Evolutionary conservation across 2,113 vertebrate species (phyloP).

Genomic region (Thalassarche chlororhynchos): DNA sequence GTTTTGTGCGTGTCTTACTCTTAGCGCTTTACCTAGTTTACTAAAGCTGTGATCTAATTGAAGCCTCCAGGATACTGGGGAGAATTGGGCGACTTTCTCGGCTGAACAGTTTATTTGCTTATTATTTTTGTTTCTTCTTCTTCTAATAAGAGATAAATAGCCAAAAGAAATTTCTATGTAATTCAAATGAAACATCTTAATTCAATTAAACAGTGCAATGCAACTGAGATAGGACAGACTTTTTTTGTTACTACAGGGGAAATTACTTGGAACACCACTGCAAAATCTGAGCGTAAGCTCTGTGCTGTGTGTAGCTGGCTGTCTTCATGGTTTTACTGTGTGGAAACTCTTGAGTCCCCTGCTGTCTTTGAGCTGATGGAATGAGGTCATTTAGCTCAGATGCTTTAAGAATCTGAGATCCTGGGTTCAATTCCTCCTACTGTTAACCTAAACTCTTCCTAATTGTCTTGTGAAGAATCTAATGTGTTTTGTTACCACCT

Average conservation of each 20-base stretch:
- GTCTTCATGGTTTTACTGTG: neutral
- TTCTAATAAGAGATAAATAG: neutral
- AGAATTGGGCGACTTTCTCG: neutral
- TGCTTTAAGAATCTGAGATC: neutral
- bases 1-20: neutral
- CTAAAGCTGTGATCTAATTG: neutral
- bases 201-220: neutral
- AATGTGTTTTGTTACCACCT: neutral
- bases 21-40: neutral
- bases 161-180: neutral
- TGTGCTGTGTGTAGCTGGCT: neutral
- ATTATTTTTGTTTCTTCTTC: neutral
- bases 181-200: neutral
- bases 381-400: neutral
- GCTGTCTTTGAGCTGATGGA: neutral
- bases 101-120: neutral
- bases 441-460: neutral
- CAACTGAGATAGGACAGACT: neutral
- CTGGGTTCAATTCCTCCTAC: neutral
- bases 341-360: neutral
- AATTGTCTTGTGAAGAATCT: too few relatives aligned
- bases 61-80: neutral
- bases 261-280: neutral
- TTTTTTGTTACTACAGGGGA: neutral
- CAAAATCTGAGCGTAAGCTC: neutral